Conservation (phyloP, 2,888 invertebrate species). For the Monoplex corrugatus region DNA sequence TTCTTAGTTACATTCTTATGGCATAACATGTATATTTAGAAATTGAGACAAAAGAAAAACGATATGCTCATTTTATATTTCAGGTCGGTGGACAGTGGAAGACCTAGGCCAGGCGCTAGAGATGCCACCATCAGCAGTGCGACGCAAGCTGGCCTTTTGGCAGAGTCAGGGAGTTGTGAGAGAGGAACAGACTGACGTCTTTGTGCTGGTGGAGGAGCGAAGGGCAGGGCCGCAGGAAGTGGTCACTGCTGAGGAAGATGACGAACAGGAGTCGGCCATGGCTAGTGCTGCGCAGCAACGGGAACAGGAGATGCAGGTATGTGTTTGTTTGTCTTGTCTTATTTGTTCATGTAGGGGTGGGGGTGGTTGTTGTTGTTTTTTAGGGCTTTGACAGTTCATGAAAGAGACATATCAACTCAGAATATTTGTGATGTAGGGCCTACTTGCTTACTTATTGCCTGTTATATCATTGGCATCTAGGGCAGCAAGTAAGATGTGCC, state of each 20-base stretch:
- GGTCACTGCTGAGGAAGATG: conserved; percentile 86
- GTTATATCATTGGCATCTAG: too few species aligned
- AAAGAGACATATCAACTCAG: too few species aligned
- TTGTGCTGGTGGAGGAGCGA: conserved; percentile 82
- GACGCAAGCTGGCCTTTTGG: conserved; percentile 95
- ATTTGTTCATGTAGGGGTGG: too few species aligned
- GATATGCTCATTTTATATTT: too few species aligned
- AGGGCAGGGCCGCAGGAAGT: conserved; percentile 72
- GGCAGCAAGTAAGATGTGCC: too few species aligned
- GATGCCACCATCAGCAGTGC: conserved; percentile 88
- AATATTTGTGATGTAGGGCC: too few species aligned
- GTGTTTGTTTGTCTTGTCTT: background rate
- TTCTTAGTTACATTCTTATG: too few species aligned
- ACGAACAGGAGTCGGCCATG: conserved; percentile 96
- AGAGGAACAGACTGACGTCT: conserved; percentile 89
- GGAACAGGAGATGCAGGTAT: conserved; percentile 92
- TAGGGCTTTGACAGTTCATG: too few species aligned
- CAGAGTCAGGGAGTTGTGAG: conserved; percentile 93
- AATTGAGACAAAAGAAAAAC: too few species aligned
- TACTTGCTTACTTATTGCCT: too few species aligned
- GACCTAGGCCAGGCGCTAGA: conserved; percentile 92
- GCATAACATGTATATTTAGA: too few species aligned
- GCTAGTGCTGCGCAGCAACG: conserved; percentile 96
- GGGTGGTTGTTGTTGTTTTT: too few species aligned
- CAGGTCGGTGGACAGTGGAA: conserved; percentile 92